Conservation (phyloP, 1,140 invertebrate species). For the Cyclina sinensis region DNA sequence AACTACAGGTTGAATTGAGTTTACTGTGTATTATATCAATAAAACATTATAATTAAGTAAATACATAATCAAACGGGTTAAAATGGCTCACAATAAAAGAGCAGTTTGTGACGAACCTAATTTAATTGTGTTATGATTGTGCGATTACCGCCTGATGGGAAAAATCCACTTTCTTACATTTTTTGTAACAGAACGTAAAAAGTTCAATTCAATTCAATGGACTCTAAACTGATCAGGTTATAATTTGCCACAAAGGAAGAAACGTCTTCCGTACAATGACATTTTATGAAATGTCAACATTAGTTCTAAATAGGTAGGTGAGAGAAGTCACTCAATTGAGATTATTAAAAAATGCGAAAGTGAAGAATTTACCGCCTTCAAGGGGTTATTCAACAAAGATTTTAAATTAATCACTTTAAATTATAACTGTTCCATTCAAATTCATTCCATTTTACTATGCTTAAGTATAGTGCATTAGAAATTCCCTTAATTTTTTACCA, state of each 20-base stretch:
- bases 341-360: conserved; percentile 58
- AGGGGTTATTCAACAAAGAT: conserved; percentile 43
- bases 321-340: conserved; percentile 61
- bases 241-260: neutral
- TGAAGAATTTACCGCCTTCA: conserved; percentile 57
- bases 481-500: too few species aligned
- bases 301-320: conserved; percentile 53
- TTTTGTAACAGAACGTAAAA: conserved; percentile 59
- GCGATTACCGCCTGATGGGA: conserved; percentile 34
- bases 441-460: too few species aligned
- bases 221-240: conserved; percentile 14
- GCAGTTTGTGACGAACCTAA: conserved; percentile 49
- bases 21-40: conserved; percentile 58
- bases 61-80: conserved; percentile 35
- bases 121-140: conserved; percentile 64
- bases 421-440: conserved; percentile 26
- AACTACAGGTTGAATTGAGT: conserved; percentile 52
- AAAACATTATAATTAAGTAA: conserved; percentile 67
- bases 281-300: conserved; percentile 43
- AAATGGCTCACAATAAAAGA: conserved; percentile 44
- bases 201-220: conserved; percentile 40
- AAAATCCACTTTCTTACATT: conserved; percentile 51
- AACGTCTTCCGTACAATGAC: neutral
- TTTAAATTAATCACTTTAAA: conserved; percentile 13
- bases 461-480: too few species aligned